Percentiles rank a stretch among this genome's conserved stretches.
phyloP scores from a whole-genome alignment of 2,888 invertebrate genomes.

The Desoria tigrina region DNA sequence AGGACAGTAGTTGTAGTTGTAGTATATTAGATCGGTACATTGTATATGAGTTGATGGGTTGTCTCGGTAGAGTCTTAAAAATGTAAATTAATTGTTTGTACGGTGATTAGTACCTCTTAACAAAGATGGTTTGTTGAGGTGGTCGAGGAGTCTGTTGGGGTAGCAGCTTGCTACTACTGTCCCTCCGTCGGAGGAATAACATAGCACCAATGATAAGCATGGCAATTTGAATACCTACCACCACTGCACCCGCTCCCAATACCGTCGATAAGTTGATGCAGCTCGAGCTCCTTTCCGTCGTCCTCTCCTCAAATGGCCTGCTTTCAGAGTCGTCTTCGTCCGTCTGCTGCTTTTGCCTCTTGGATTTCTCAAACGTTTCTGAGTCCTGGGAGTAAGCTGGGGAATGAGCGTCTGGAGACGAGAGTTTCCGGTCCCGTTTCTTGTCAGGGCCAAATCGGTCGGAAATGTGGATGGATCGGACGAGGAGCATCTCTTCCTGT shows the following conservation, averaged over 20 bases:
- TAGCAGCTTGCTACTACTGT: slow-evolving; percentile 56
- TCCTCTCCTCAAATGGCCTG: slow-evolving; percentile 35
- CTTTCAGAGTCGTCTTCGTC: slow-evolving; percentile 18
- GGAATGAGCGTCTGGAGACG: slow-evolving; percentile 29
- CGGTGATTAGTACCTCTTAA: slow-evolving; percentile 49
- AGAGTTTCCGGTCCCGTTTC: slow-evolving; percentile 54
- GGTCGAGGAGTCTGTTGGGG: slow-evolving; percentile 78
- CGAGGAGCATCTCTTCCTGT: slow-evolving; percentile 77
- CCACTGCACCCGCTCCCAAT: slow-evolving; percentile 80
- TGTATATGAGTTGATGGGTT: background rate
- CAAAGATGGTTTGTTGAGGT: slow-evolving; percentile 65
- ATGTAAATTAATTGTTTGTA: slow-evolving; percentile 5
- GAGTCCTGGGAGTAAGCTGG: slow-evolving; percentile 1
- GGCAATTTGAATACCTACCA: slow-evolving; percentile 82
- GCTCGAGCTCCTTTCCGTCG: slow-evolving; percentile 58
- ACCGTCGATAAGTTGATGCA: slow-evolving; percentile 79
- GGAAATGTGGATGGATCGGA: slow-evolving; percentile 87
- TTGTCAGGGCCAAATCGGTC: slow-evolving; percentile 87
- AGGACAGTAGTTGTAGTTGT: background rate
- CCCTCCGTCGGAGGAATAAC: slow-evolving; percentile 83
- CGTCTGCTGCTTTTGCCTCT: slow-evolving; percentile 26
- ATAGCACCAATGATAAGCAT: slow-evolving; percentile 73
- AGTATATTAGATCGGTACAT: background rate
- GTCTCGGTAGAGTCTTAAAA: slow-evolving; percentile 8
- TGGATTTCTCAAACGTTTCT: slow-evolving; percentile 32